These are phyloP conservation scores for Thymallus thymallus DNA, from an alignment of 2,113 vertebrate genomes.

Conservation along the genomic window DNA sequence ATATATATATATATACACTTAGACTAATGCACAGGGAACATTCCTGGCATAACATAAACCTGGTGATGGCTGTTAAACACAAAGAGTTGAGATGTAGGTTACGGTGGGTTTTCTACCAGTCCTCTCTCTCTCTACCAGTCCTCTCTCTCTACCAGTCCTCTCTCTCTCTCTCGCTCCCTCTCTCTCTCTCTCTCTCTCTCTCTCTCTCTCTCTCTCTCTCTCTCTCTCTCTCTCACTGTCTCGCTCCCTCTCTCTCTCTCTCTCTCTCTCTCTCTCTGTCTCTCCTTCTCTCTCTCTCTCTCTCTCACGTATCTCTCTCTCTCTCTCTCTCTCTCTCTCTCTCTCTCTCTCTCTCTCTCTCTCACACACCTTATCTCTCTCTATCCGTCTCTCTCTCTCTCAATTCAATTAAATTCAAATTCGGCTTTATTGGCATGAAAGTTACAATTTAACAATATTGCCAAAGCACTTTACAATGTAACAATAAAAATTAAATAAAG, in stretches of 20 bases:
- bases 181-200: constrained; percentile 22
- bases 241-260: constrained; percentile 13
- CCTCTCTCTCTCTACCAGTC: not conserved
- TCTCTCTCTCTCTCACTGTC: constrained; percentile 43
- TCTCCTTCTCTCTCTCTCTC: too few species aligned
- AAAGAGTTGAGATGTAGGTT: constrained; percentile 63
- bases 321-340: constrained; percentile 46
- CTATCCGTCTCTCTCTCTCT: constrained; percentile 45
- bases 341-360: constrained; percentile 15
- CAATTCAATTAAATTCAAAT: too few species aligned
- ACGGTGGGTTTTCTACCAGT: constrained; percentile 51
- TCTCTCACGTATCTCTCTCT: too few species aligned
- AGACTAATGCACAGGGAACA: constrained; percentile 67
- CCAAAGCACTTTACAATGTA: too few species aligned
- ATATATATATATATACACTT: constrained; percentile 67
- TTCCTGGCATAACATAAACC: constrained; percentile 67
- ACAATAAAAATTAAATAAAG: too few species aligned
- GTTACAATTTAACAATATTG: too few species aligned
- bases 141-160: constrained; percentile 1
- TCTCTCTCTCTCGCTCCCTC: not conserved
- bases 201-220: constrained; percentile 22
- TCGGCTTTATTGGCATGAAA: too few species aligned
- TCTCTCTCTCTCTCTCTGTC: constrained; percentile 37
- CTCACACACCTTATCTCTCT: too few species aligned
- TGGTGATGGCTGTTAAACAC: constrained; percentile 61